A percentile compares a stretch with the other conserved stretches of the same genome.
phyloP scores from a whole-genome alignment of 2,113 vertebrate species.

The Heterotilapia buettikoferi region DNA sequence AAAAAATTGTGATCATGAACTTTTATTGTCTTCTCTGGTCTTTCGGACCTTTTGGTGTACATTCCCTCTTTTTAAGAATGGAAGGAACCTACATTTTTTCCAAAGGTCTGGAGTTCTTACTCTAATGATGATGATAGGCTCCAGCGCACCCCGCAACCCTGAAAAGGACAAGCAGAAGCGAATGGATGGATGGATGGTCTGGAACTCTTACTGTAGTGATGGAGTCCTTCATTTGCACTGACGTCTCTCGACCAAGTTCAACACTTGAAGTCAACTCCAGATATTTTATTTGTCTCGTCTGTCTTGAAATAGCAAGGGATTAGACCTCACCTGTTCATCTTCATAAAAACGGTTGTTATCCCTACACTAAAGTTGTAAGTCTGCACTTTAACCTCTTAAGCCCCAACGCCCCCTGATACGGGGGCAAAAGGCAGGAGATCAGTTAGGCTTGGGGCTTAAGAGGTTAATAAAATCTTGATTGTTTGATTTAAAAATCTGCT shows the following conservation, averaged over 20 bases:
- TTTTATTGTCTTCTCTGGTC: background rate
- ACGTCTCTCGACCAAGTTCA: background rate
- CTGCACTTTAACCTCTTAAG: too few species aligned
- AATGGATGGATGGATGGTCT: background rate
- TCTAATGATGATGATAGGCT: background rate
- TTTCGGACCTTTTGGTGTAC: background rate
- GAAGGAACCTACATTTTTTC: background rate
- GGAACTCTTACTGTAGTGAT: background rate
- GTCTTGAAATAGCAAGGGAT: background rate
- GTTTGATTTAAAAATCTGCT: background rate
- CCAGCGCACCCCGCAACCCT: rapidly evolving
- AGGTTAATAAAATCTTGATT: too few species aligned
- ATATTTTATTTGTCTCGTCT: rapidly evolving
- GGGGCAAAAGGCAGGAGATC: too few species aligned
- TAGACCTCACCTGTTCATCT: background rate
- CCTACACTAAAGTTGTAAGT: background rate
- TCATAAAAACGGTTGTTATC: background rate
- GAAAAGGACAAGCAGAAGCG: background rate
- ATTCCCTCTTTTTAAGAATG: background rate
- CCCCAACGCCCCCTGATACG: too few species aligned
- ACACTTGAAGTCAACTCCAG: rapidly evolving
- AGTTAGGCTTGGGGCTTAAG: too few species aligned
- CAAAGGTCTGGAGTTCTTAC: rapidly evolving
- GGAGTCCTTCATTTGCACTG: background rate
- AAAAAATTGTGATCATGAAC: rapidly evolving